These are phyloP conservation scores for Heliconius sara DNA, from an alignment of 2,888 invertebrate genomes.

Conservation along the genomic window DNA sequence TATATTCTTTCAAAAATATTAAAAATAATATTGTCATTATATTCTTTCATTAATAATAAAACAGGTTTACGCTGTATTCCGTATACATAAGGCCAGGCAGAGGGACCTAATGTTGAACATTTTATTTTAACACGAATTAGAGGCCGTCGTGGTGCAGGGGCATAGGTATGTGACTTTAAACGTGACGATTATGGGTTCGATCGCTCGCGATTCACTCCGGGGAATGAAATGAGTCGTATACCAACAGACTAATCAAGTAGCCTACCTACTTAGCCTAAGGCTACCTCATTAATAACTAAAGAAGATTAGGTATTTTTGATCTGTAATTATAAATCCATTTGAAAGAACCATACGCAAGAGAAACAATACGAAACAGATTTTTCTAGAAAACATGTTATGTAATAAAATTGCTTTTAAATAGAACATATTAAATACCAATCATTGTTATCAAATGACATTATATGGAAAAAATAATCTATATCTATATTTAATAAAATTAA, in stretches of 20 bases:
- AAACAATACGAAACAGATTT: conserved; percentile 8
- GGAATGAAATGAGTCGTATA: not conserved
- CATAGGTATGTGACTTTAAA: too few relatives aligned
- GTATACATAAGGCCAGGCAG: too few relatives aligned
- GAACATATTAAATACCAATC: conserved; percentile 23
- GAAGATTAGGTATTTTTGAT: not conserved
- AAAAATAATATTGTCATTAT: too few relatives aligned
- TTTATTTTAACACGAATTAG: too few relatives aligned
- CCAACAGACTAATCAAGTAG: not conserved
- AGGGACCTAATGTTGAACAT: too few relatives aligned
- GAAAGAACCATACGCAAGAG: not conserved
- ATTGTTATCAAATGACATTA: conserved; percentile 3
- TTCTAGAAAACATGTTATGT: conserved; percentile 6
- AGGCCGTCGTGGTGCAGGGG: too few relatives aligned
- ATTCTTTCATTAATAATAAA: too few relatives aligned
- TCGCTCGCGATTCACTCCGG: too few relatives aligned
- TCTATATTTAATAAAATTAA: not conserved
- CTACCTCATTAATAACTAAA: not conserved
- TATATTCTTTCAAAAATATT: too few relatives aligned
- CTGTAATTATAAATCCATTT: conserved; percentile 21
- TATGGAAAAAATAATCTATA: not conserved
- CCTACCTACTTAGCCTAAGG: not conserved
- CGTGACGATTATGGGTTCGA: too few relatives aligned
- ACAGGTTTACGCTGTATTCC: too few relatives aligned
- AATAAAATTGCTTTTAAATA: conserved; percentile 12